phyloP scores from a whole-genome alignment of 2,113 vertebrate genomes.

The Cinclus mexicanus region DNA sequence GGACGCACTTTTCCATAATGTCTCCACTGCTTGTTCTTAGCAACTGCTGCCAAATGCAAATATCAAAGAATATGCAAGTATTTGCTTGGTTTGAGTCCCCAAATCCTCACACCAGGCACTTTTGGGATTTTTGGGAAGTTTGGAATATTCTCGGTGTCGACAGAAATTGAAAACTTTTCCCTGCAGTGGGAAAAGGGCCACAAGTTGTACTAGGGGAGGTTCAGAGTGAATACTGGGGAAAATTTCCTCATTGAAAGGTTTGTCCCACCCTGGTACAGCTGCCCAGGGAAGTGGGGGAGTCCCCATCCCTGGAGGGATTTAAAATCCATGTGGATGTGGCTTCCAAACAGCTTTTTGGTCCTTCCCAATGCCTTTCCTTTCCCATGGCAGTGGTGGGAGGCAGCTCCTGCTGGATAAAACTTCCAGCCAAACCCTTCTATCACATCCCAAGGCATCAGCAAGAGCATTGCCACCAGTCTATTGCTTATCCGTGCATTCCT shows the following conservation, averaged over 20 bases:
- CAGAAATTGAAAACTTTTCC: neutral
- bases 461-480: neutral
- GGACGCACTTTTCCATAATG: neutral
- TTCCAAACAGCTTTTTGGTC: neutral
- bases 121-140: neutral
- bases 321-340: neutral
- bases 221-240: neutral
- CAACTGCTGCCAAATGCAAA: neutral
- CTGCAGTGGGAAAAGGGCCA: neutral
- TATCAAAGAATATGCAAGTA: neutral
- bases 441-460: neutral
- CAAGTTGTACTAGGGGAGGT: neutral
- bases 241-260: neutral
- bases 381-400: no score
- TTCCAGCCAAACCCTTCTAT: neutral
- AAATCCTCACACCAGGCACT: neutral
- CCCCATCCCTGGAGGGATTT: neutral
- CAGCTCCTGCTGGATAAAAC: neutral
- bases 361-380: neutral
- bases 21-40: neutral
- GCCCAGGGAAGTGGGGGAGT: neutral
- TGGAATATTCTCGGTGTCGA: rapidly evolving
- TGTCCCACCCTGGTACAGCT: neutral
- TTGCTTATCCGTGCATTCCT: neutral
- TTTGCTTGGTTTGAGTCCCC: neutral